Evolutionary conservation across 2,888 invertebrate species (phyloP).

Genomic region (Mythimna vitellina): DNA sequence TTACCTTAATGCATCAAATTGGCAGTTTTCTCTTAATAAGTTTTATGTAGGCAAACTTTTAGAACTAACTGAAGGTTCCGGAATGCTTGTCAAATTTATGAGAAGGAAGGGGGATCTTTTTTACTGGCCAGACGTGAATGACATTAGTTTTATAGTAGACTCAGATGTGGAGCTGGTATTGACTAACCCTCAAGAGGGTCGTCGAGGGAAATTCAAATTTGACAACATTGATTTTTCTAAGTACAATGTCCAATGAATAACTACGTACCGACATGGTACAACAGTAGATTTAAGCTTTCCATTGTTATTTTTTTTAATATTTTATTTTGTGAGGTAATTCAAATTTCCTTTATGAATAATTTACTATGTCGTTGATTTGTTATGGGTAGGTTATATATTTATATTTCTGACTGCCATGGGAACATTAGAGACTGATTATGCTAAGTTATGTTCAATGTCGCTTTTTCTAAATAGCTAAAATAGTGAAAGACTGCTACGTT

Average conservation of each 20-base stretch:
- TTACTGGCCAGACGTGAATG: constrained; percentile 43
- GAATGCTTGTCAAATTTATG: constrained; percentile 42
- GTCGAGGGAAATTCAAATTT: constrained; percentile 39
- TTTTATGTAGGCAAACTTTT: constrained; percentile 42
- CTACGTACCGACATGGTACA: constrained; percentile 17
- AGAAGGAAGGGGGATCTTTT: constrained; percentile 40
- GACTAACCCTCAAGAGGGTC: constrained; percentile 36
- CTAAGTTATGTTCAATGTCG: constrained; percentile 6
- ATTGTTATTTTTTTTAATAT: constrained; percentile 16
- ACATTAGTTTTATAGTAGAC: constrained; percentile 43
- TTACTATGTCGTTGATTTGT: constrained; percentile 13
- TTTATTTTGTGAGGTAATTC: constrained; percentile 9
- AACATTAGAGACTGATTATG: constrained; percentile 1
- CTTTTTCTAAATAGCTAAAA: no score
- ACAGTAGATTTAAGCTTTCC: constrained; percentile 22
- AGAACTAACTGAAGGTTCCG: constrained; percentile 44
- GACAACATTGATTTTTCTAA: constrained; percentile 32
- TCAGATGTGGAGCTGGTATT: constrained; percentile 37
- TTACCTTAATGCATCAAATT: constrained; percentile 31
- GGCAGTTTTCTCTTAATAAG: constrained; percentile 41
- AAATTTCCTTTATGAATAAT: constrained; percentile 13
- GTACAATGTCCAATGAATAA: constrained; percentile 39
- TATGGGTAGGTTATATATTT: background rate
- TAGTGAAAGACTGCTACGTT: no score
- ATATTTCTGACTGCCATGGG: constrained; percentile 4